These are phyloP conservation scores for Ophion ellenae DNA, from an alignment of 2,888 invertebrate genomes.

Conservation along the genomic window DNA sequence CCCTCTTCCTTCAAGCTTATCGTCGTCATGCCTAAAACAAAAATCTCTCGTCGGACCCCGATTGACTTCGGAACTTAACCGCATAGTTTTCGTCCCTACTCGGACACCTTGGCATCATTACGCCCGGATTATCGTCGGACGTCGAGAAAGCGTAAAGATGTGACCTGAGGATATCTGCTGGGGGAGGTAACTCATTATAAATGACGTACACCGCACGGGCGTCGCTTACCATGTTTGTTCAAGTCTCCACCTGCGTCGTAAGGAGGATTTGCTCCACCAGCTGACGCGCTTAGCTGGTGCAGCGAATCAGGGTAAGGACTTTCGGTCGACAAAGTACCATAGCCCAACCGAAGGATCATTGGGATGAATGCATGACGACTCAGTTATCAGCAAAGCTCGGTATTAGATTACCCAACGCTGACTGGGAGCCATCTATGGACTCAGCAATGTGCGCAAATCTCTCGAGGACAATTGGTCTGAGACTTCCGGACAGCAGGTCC, in stretches of 20 bases:
- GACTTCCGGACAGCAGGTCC: no score
- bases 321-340: no score
- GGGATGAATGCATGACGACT: no score
- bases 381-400: no score
- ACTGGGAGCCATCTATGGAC: no score
- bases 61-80: background rate
- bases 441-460: no score
- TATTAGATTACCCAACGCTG: no score
- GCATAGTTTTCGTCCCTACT: background rate
- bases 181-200: background rate
- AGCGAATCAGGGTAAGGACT: no score
- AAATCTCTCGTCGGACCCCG: background rate
- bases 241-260: background rate
- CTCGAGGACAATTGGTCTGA: no score
- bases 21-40: background rate
- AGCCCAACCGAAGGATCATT: no score
- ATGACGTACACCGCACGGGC: background rate
- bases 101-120: slow-evolving; percentile 78
- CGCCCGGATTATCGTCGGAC: slow-evolving; percentile 66
- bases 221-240: no score
- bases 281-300: background rate
- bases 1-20: background rate
- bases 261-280: background rate
- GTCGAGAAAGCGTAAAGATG: slow-evolving; percentile 43
- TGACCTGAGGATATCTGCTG: background rate